These are phyloP conservation scores for Thymelicus sylvestris DNA, from an alignment of 2,888 invertebrate genomes.

Conservation along the genomic window DNA sequence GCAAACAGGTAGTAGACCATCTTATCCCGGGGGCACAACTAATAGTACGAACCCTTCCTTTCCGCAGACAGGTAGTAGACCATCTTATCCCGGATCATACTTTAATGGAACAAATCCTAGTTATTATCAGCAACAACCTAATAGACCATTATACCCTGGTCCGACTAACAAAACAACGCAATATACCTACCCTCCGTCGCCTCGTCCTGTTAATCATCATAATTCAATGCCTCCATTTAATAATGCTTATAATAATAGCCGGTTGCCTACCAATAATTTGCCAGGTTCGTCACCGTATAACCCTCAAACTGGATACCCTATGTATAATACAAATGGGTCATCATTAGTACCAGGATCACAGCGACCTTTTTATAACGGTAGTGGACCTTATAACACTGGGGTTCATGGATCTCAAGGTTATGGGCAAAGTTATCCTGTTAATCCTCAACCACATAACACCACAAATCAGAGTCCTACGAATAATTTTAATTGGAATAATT, in stretches of 20 bases:
- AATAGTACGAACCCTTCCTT: constrained; percentile 7
- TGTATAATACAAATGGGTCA: constrained; percentile 14
- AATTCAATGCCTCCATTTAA: constrained; percentile 1
- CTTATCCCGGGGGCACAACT: neutral
- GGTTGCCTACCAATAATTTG: constrained; percentile 11
- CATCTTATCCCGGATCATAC: constrained; percentile 4
- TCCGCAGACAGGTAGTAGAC: constrained; percentile 7
- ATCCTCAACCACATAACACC: neutral
- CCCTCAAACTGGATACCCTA: constrained; percentile 12
- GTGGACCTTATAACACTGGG: constrained; percentile 19
- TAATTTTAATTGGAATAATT: neutral
- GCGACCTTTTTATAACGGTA: constrained; percentile 5
- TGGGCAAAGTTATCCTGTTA: constrained; percentile 5
- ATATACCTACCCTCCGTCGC: constrained; percentile 16
- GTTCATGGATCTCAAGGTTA: constrained; percentile 2
- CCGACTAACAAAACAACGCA: neutral
- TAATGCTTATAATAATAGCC: constrained; percentile 5
- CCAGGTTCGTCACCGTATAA: constrained; percentile 12
- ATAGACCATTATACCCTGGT: constrained; percentile 6
- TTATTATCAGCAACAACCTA: constrained; percentile 3
- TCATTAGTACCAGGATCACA: constrained; percentile 1
- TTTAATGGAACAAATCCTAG: neutral
- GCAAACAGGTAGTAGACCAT: constrained; percentile 12
- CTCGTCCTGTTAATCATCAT: neutral
- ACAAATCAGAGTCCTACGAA: neutral